Percentiles rank a stretch among this genome's conserved stretches.
These are phyloP conservation scores for Azorinus chamasolen DNA, from an alignment of 2,888 invertebrate species.

Conservation along the genomic window DNA sequence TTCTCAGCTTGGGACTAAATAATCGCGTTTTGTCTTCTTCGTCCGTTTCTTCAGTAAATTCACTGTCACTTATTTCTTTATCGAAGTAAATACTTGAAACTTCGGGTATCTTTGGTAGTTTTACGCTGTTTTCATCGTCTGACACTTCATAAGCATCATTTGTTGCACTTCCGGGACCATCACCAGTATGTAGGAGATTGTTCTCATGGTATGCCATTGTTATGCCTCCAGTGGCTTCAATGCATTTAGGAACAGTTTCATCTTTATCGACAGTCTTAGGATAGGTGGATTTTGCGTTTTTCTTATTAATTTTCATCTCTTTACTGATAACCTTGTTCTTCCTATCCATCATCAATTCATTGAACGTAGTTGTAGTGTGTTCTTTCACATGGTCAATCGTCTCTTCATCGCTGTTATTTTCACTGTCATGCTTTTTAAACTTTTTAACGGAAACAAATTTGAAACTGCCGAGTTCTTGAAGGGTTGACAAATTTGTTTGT, in stretches of 20 bases:
- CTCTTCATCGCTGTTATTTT: slow-evolving; percentile 9
- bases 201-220: too few relatives aligned
- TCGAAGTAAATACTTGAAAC: slow-evolving; percentile 32
- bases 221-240: too few relatives aligned
- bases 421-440: slow-evolving; percentile 32
- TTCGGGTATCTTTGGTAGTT: slow-evolving; percentile 35
- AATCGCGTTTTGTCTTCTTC: neutral
- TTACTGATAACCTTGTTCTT: slow-evolving; percentile 52
- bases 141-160: too few relatives aligned
- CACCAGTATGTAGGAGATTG: too few relatives aligned
- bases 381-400: slow-evolving; percentile 23
- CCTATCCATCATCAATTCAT: slow-evolving; percentile 45
- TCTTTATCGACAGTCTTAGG: too few relatives aligned
- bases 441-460: slow-evolving; percentile 66
- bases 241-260: too few relatives aligned
- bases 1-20: slow-evolving; percentile 4
- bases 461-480: slow-evolving; percentile 48
- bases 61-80: slow-evolving; percentile 12
- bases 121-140: too few relatives aligned
- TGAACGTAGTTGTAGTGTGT: slow-evolving; percentile 50
- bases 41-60: neutral
- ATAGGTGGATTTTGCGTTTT: slow-evolving; percentile 1
- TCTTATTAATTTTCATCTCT: slow-evolving; percentile 22
- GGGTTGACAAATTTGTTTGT: slow-evolving; percentile 42
- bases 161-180: too few relatives aligned